Conservation (phyloP, 2,888 invertebrate species). For the Plemyria rubiginata region DNA sequence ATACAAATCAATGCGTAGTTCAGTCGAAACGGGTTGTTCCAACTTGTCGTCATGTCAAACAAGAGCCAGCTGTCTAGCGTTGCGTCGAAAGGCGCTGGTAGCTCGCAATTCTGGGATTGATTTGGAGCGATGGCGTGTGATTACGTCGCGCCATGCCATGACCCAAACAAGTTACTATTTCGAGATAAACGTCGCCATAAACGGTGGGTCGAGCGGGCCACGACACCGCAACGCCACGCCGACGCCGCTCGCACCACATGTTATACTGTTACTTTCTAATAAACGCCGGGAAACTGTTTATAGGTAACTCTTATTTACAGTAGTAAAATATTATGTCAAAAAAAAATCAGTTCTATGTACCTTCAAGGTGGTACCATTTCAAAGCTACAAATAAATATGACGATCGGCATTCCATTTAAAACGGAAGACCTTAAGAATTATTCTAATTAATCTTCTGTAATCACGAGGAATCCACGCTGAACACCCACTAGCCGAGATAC, state of each 20-base stretch:
- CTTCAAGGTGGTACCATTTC: neutral
- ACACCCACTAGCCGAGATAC: conserved; percentile 51
- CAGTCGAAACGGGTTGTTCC: conserved; percentile 37
- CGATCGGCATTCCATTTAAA: conserved; percentile 48
- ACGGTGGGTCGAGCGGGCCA: conserved; percentile 59
- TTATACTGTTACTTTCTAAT: conserved; percentile 67
- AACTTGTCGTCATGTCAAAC: conserved; percentile 24
- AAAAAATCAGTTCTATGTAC: neutral
- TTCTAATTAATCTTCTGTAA: conserved; percentile 53
- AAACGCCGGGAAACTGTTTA: conserved; percentile 38
- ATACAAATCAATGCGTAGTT: conserved; percentile 43
- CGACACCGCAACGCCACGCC: conserved; percentile 51
- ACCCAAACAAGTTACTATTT: conserved; percentile 83
- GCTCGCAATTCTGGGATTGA: conserved; percentile 66
- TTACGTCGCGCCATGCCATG: conserved; percentile 73
- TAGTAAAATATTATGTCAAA: neutral
- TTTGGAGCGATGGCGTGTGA: conserved; percentile 75
- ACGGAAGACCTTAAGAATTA: conserved; percentile 51
- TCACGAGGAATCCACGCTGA: conserved; percentile 45
- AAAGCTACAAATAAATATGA: conserved; percentile 21
- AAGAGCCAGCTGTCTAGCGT: conserved; percentile 32
- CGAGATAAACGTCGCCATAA: conserved; percentile 82
- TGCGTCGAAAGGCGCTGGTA: conserved; percentile 44
- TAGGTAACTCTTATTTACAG: conserved; percentile 16
- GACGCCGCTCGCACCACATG: conserved; percentile 36